Conservation (phyloP, 2,888 invertebrate species). For the Nudaria mundana region DNA sequence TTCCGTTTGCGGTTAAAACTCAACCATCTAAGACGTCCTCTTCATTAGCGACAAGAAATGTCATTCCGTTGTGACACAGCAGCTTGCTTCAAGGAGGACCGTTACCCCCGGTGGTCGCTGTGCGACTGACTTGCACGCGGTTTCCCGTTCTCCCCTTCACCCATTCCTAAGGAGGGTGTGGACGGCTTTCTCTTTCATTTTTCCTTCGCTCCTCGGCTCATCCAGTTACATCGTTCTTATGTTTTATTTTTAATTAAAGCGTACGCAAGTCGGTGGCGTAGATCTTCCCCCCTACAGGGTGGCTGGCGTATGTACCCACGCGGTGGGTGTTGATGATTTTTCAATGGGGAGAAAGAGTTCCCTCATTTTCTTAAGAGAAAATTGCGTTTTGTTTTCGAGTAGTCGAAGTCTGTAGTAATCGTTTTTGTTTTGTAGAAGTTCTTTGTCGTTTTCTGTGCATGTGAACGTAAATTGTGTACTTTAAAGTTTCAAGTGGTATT, state of each 20-base stretch:
- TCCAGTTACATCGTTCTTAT: slow-evolving; percentile 82
- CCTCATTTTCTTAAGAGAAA: slow-evolving; percentile 82
- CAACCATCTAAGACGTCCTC: slow-evolving; percentile 70
- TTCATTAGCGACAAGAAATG: slow-evolving; percentile 81
- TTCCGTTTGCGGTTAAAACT: slow-evolving; percentile 57
- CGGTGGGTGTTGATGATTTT: slow-evolving; percentile 81
- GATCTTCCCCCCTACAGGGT: slow-evolving; percentile 64
- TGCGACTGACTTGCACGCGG: slow-evolving; percentile 73
- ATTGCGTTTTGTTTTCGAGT: slow-evolving; percentile 82
- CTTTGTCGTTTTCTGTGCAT: slow-evolving; percentile 59
- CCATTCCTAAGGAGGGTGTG: slow-evolving; percentile 55
- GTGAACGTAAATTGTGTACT: slow-evolving; percentile 77
- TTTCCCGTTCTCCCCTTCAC: slow-evolving; percentile 49
- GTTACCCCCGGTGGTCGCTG: slow-evolving; percentile 66
- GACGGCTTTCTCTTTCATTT: slow-evolving; percentile 81
- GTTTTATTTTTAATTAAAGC: slow-evolving; percentile 82
- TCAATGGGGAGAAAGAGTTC: slow-evolving; percentile 82
- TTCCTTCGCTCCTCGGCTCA: slow-evolving; percentile 81
- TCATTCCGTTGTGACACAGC: slow-evolving; percentile 77
- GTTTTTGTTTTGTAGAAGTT: slow-evolving; percentile 78
- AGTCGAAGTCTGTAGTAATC: slow-evolving; percentile 81
- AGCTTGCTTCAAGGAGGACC: slow-evolving; percentile 62
- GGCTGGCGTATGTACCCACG: slow-evolving; percentile 70
- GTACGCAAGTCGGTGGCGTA: slow-evolving; percentile 81
- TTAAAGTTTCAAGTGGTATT: slow-evolving; percentile 68